Evolutionary conservation across 2,113 vertebrate genomes (phyloP), one percentile per base, ranked within the genome.

Genomic region (Gallinago undulata): DNA sequence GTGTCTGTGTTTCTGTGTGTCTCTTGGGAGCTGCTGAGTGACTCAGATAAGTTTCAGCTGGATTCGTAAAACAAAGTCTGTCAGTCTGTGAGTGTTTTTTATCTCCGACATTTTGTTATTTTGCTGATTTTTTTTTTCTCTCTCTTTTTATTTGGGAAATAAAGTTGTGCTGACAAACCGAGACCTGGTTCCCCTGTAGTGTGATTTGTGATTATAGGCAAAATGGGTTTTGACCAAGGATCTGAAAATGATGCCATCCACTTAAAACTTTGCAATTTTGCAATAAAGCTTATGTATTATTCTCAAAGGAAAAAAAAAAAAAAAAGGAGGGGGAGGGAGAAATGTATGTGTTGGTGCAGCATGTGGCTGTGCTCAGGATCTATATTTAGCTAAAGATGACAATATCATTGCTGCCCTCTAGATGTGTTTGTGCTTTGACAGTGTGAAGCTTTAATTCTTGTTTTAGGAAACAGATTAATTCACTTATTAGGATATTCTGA

Each of bases 381-480:
- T 96, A 93, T 96, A 94, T 96, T 95, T 96, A 94, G 95, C 33
- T 33, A 14, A 73, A 84, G 81, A 96, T 90, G 50, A 91, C 95
- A 95, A 73, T 95, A 93, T 74, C 84, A 21, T 93, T 96, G 87
- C 93, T 93, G 95, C 92, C 94, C 95, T 96, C 95, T 97, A 94
- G 94, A 93, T 93, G 87, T 88, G 85, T 88, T 97, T 96, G 10
- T 95, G 92, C 84, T 91, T 88, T 85, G 87, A 80, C 75, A 86
- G 78, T 3, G 31, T 73, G 59, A 85, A 74, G 93, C 92, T 93
- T 94, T 91, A 77, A 91, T 93, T 87, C 59, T 67, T 93, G 75
- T 93, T 96, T 91, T 74, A 83, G 59, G 68, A 93, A 94, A 94
- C 81, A 87, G 48, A 69, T 91, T 94, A 90, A 83, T 91, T 95